phyloP scores from a whole-genome alignment of 2,888 invertebrate genomes.

The Leucophenga maculata region DNA sequence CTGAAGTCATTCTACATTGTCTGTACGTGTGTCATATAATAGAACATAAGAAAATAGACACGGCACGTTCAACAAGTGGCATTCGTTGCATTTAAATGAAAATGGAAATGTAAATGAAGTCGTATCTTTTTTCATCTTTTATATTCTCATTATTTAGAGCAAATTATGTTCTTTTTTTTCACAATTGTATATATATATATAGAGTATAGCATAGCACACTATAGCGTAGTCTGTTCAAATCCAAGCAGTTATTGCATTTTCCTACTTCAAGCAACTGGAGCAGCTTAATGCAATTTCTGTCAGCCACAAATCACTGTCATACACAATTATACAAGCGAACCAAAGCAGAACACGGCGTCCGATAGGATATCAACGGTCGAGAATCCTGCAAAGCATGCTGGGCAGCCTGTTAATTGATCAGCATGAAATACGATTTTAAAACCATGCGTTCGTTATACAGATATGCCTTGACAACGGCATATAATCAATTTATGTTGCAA shows the following conservation, averaged over 20 bases:
- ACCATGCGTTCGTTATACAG: neutral
- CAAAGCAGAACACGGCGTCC: neutral
- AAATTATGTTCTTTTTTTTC: too few relatives aligned
- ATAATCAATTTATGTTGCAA: conserved; percentile 15
- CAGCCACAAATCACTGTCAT: conserved; percentile 18
- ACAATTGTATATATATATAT: too few relatives aligned
- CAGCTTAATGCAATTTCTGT: conserved; percentile 11
- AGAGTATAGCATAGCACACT: too few relatives aligned
- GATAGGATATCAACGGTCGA: neutral
- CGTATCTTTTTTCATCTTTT: too few relatives aligned
- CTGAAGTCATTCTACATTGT: too few relatives aligned
- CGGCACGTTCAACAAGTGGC: too few relatives aligned
- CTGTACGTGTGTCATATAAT: too few relatives aligned
- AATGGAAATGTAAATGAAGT: too few relatives aligned
- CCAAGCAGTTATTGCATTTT: neutral
- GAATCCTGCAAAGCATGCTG: neutral
- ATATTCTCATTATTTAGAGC: too few relatives aligned
- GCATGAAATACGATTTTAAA: conserved; percentile 11
- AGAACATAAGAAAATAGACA: too few relatives aligned
- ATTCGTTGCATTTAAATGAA: too few relatives aligned
- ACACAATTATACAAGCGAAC: neutral
- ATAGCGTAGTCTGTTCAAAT: neutral
- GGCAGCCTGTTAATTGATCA: conserved; percentile 11
- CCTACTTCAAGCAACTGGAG: neutral
- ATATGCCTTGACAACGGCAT: conserved; percentile 8